Percentiles rank a stretch among this genome's conserved stretches.
Evolutionary conservation across 1,140 invertebrate genomes (phyloP).

Genomic region (Periplaneta americana): DNA sequence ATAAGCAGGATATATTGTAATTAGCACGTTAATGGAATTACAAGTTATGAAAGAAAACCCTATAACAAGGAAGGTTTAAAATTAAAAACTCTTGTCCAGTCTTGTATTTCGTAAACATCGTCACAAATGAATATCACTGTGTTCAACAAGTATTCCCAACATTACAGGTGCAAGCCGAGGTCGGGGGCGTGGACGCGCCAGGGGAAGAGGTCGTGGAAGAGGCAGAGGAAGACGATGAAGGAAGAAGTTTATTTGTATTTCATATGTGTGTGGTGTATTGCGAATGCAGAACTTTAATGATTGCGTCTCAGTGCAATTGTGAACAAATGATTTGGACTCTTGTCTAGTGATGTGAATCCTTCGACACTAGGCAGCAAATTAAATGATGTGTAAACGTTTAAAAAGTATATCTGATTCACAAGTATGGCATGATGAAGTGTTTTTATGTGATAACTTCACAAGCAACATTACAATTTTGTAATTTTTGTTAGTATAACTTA

Average conservation of each 20-base stretch:
- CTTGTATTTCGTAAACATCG: too few relatives aligned
- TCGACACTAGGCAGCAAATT: not conserved
- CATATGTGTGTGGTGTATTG: slow-evolving; percentile 46
- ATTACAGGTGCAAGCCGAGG: slow-evolving; percentile 42
- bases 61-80: not conserved
- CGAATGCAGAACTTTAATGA: slow-evolving; percentile 40
- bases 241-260: slow-evolving; percentile 25
- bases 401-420: not conserved
- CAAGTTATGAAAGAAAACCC: not conserved
- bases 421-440: not conserved
- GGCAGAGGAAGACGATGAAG: slow-evolving; percentile 55
- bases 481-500: slow-evolving; percentile 17
- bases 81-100: not conserved
- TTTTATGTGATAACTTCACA: not conserved
- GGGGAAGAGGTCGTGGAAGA: slow-evolving; percentile 49
- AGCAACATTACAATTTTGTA: not conserved
- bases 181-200: slow-evolving; percentile 50
- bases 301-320: not conserved
- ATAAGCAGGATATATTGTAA: slow-evolving; percentile 6
- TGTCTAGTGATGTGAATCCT: not conserved
- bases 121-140: not conserved
- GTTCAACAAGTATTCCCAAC: not conserved
- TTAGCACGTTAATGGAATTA: not conserved
- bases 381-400: not conserved
- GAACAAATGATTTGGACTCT: not conserved